phyloP scores from a whole-genome alignment of 1,140 invertebrate species.

The Drosophila insularis region DNA sequence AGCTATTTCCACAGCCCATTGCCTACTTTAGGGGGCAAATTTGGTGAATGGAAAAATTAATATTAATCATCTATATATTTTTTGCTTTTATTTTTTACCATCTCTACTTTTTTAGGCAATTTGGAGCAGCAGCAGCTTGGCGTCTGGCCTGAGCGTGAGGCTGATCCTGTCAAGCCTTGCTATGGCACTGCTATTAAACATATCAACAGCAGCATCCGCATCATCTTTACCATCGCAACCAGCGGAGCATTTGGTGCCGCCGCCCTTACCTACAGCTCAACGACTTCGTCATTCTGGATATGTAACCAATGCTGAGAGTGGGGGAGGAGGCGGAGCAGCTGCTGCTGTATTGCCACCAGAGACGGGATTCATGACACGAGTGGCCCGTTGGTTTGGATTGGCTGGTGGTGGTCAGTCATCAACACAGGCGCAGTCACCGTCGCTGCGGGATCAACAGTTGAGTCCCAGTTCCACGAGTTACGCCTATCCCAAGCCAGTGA shows the following conservation, averaged over 20 bases:
- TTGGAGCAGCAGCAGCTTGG: constrained; percentile 35
- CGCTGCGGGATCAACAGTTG: constrained; percentile 56
- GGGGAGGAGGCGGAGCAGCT: background rate
- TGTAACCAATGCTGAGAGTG: background rate
- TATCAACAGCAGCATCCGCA: background rate
- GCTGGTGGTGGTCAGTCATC: constrained; percentile 41
- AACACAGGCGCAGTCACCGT: background rate
- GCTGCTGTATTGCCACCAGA: constrained; percentile 13
- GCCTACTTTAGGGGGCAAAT: too few relatives aligned
- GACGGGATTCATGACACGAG: constrained; percentile 70
- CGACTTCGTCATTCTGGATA: constrained; percentile 48
- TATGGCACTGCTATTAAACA: constrained; percentile 34
- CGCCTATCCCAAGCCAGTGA: constrained; percentile 59
- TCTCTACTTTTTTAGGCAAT: constrained; percentile 23
- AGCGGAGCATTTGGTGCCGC: constrained; percentile 72
- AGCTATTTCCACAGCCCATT: too few relatives aligned
- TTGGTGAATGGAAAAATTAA: too few relatives aligned
- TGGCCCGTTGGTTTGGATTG: constrained; percentile 79
- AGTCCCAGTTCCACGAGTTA: constrained; percentile 51
- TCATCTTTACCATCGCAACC: constrained; percentile 50
- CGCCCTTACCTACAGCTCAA: constrained; percentile 56
- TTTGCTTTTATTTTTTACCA: background rate
- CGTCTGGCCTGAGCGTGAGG: constrained; percentile 1
- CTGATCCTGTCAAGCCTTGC: constrained; percentile 13
- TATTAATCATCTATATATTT: too few relatives aligned